Percentiles rank a stretch among this genome's conserved stretches.
These are phyloP conservation scores for Cossypha caffra DNA, from an alignment of 2,797 vertebrate genomes.

Conservation along the genomic window DNA sequence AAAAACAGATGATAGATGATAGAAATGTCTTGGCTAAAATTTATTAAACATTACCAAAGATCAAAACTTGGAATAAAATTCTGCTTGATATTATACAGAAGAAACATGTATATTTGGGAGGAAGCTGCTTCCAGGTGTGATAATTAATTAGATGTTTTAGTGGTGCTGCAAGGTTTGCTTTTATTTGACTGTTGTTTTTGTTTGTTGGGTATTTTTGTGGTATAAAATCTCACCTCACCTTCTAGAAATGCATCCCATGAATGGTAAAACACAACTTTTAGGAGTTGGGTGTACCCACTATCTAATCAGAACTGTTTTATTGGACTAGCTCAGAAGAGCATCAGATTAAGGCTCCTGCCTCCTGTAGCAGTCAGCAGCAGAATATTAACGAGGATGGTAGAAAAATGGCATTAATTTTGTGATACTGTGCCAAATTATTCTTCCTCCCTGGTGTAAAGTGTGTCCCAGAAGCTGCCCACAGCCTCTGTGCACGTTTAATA, in stretches of 20 bases:
- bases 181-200: neutral
- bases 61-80: neutral
- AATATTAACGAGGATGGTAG: neutral
- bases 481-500: neutral
- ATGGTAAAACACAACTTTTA: neutral
- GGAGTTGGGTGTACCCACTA: neutral
- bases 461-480: rapidly evolving
- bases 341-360: neutral
- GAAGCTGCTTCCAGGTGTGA: neutral
- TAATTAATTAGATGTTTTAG: neutral
- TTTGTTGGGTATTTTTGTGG: neutral
- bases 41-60: neutral
- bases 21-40: neutral
- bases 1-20: neutral
- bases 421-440: neutral
- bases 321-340: neutral
- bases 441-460: neutral
- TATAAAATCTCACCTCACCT: neutral
- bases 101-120: neutral
- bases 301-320: neutral
- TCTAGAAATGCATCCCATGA: neutral
- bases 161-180: neutral
- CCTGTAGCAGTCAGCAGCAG: neutral
- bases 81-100: neutral
- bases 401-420: neutral